Evolutionary conservation across 1,140 invertebrate genomes (phyloP), one percentile per base, ranked within the genome.

Genomic region (Aphelenchoides avenae): DNA sequence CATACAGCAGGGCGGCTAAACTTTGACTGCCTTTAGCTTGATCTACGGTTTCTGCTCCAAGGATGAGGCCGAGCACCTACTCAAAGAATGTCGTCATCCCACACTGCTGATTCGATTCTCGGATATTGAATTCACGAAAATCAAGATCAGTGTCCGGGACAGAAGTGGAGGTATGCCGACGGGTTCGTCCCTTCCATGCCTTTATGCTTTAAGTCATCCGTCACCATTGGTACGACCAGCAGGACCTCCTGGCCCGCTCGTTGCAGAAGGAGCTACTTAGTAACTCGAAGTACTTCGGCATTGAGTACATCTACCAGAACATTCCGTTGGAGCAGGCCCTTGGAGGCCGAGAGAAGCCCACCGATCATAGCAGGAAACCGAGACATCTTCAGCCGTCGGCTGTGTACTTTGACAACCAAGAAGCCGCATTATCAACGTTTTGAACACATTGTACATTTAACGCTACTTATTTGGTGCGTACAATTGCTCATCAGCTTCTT

Each of bases 271-370:
- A 75, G 51, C 55, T 75, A 5, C 51, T 73, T 22, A 40, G 69
- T 7, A 75, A 75, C 54, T 52, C 55, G 24, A 76, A 77, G 51
- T 75, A 77, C 53, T 31, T 54, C 18, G 65, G 68, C 18, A 58
- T 75, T 30, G 74, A 76, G n/a, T 68, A 52, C 53, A 77, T 75
- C 53, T 75, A 73, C 46, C 73, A 73, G 20, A 71, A 75, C 44
- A 72, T 64, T 24, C 52, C 55, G 49, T 47, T 75, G 49, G 73
- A 77, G 55, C 51, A 52, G 31, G 69, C 68, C 11, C 57, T 75
- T 7, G 73, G 73, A 11, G 66, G 56, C 6, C 39, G 74, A 3
- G 57, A 74, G 34, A 26, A 31, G 13, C 27, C 36, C 6, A 71
- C 64, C 31, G 56, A 59, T 39, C 34, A 54, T 26, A 40, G 36